Evolutionary conservation across 30 jellyfish, hydroid and myxozoan genomes (phyloP).

Genomic region (Turritopsis rubra): DNA sequence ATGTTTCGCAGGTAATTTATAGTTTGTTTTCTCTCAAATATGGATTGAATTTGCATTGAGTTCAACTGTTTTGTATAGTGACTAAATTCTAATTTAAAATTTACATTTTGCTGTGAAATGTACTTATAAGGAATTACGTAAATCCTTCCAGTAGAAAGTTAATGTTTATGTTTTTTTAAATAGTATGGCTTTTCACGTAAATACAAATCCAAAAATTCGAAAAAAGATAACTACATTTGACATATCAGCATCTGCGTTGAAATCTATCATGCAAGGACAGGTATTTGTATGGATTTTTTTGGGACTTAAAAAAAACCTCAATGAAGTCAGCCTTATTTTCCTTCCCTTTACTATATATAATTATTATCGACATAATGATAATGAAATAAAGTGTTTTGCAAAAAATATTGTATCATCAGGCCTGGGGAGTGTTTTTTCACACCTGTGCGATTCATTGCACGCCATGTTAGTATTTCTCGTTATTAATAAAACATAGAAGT

Average conservation of each 20-base stretch:
- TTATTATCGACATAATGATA: too few species aligned
- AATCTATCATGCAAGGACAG: conserved; percentile 98
- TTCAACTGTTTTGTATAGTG: too few species aligned
- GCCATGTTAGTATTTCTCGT: too few species aligned
- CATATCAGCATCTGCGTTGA: conserved; percentile 69
- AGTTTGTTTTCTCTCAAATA: not conserved
- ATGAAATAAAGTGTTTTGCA: too few species aligned
- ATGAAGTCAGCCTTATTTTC: too few species aligned
- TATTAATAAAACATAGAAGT: too few species aligned
- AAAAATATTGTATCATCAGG: too few species aligned
- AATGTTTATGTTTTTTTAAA: conserved; percentile 1
- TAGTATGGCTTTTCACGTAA: conserved; percentile 93
- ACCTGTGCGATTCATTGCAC: not conserved
- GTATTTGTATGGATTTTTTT: conserved; percentile 28
- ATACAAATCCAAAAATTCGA: conserved; percentile 8
- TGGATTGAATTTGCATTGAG: too few species aligned
- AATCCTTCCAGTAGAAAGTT: too few species aligned
- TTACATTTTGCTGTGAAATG: not conserved
- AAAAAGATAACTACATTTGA: conserved; percentile 39
- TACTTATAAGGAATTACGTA: too few species aligned
- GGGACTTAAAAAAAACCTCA: too few species aligned
- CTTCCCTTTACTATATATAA: too few species aligned
- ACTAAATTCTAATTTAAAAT: not conserved
- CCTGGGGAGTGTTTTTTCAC: not conserved
- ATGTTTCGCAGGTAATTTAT: conserved; percentile 57